These are phyloP conservation scores for Laupala kohalensis DNA, from an alignment of 1,140 invertebrate genomes.

Conservation along the genomic window DNA sequence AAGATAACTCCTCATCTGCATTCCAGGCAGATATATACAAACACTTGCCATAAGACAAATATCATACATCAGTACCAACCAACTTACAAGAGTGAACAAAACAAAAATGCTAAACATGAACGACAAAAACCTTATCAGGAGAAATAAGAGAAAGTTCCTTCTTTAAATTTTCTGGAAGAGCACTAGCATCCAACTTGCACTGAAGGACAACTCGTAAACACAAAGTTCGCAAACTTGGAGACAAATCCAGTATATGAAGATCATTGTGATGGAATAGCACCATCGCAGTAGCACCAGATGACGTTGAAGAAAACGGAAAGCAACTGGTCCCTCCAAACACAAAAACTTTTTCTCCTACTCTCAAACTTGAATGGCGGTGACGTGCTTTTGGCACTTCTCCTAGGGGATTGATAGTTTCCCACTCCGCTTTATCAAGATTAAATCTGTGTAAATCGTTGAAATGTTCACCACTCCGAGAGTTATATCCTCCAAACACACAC, in stretches of 20 bases:
- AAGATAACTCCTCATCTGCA: too few relatives aligned
- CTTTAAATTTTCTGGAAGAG: neutral
- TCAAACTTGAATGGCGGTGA: neutral
- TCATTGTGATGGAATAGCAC: neutral
- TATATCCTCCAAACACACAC: neutral
- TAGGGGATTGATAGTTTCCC: neutral
- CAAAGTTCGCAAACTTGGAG: neutral
- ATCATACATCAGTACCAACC: too few relatives aligned
- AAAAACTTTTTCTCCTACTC: neutral
- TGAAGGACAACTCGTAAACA: neutral
- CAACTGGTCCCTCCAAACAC: neutral
- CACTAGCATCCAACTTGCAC: neutral
- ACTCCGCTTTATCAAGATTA: neutral
- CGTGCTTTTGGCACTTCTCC: neutral
- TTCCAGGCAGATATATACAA: too few relatives aligned
- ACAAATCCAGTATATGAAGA: neutral
- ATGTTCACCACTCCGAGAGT: neutral
- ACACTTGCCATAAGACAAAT: too few relatives aligned
- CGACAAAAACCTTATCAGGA: neutral
- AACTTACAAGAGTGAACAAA: too few relatives aligned
- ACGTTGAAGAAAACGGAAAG: neutral
- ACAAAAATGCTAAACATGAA: neutral
- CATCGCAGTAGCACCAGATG: neutral
- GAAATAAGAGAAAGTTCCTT: neutral
- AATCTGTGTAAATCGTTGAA: neutral